Conservation (phyloP, 2,113 vertebrate genomes). For the Struthio camelus region DNA sequence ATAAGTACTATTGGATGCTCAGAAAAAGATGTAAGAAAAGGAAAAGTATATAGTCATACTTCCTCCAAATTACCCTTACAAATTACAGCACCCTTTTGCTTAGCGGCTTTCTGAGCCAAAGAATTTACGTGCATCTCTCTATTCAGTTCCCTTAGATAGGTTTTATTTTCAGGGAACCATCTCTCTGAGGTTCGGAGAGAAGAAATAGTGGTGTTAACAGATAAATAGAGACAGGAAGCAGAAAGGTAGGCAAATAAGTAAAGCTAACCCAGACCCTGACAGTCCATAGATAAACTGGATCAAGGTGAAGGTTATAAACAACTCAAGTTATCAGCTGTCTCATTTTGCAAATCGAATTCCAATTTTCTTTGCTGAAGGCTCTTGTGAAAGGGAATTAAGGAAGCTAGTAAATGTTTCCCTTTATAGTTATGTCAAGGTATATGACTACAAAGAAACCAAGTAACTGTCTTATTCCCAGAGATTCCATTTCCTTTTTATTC, state of each 20-base stretch:
- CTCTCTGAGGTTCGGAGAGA: neutral
- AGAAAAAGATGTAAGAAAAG: neutral
- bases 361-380: neutral
- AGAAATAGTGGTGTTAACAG: neutral
- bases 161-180: neutral
- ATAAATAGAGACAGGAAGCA: neutral
- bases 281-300: neutral
- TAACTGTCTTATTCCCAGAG: neutral
- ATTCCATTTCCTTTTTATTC: neutral
- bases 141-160: neutral
- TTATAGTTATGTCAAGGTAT: neutral
- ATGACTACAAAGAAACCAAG: neutral
- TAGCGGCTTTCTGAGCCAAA: neutral
- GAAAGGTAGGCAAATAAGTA: neutral
- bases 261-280: neutral
- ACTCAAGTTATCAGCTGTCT: neutral
- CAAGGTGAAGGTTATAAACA: neutral
- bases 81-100: neutral
- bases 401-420: neutral
- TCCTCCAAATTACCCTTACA: neutral
- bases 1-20: neutral
- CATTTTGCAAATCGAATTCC: neutral
- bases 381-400: rapidly evolving
- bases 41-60: neutral
- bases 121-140: neutral